Conservation (phyloP, 2,113 vertebrate genomes). For the Limnothrissa miodon region DNA sequence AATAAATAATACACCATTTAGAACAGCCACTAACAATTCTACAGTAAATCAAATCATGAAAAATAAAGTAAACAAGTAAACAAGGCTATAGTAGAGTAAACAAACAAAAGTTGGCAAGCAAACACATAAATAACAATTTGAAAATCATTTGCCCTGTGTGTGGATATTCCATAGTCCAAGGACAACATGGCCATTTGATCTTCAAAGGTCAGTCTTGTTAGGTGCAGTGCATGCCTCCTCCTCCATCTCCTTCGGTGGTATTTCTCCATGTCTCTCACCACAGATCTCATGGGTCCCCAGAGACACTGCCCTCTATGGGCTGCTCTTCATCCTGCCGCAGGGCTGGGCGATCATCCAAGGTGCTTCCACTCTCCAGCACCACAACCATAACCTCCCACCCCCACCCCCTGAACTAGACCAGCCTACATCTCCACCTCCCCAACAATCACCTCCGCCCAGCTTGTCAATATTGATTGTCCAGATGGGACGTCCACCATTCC, state of each 20-base stretch:
- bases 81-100: too few species aligned
- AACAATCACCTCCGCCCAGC: slow-evolving; percentile 13
- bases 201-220: slow-evolving; percentile 9
- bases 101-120: too few species aligned
- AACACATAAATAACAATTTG: background rate
- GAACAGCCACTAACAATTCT: too few species aligned
- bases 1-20: too few species aligned
- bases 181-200: background rate
- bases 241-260: background rate
- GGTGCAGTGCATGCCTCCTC: background rate
- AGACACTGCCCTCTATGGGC: background rate
- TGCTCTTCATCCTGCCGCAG: background rate
- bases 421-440: background rate
- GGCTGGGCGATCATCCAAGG: background rate
- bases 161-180: background rate
- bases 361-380: background rate
- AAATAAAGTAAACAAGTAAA: too few species aligned
- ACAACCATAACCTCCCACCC: background rate
- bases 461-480: slow-evolving; percentile 24
- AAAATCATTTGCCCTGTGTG: background rate
- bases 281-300: background rate
- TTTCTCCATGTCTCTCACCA: background rate
- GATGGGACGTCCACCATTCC: background rate
- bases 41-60: too few species aligned
- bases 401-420: background rate